phyloP scores from a whole-genome alignment of 2,797 vertebrate genomes.

The Sebastes matsubarae region DNA sequence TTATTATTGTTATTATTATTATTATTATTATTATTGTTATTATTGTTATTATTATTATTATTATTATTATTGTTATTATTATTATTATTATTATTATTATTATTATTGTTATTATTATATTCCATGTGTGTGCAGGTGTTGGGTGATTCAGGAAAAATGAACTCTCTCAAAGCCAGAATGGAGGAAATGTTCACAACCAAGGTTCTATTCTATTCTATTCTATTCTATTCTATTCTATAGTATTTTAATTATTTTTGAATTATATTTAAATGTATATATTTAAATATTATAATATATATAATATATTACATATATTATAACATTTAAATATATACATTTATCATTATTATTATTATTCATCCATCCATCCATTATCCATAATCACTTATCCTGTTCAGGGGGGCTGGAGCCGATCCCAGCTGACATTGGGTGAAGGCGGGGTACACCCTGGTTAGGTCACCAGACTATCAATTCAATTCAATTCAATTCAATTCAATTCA shows the following conservation, averaged over 20 bases:
- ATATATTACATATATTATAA: no score
- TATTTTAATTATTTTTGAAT: not conserved
- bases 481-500: no score
- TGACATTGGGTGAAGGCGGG: no score
- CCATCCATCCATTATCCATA: not conserved
- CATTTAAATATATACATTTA: no score
- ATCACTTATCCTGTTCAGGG: not conserved
- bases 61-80: not conserved
- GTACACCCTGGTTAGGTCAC: no score
- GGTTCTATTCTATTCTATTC: conserved; percentile 58
- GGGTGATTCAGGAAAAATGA: conserved; percentile 87
- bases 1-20: not conserved
- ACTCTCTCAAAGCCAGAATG: conserved; percentile 88
- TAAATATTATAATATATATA: not conserved
- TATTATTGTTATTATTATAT: not conserved
- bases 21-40: not conserved
- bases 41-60: not conserved
- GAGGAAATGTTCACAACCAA: conserved; percentile 92
- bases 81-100: not conserved
- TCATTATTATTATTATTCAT: no score
- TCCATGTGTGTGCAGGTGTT: conserved; percentile 64
- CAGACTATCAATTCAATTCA: no score
- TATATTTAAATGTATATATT: not conserved
- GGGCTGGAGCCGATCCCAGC: no score
- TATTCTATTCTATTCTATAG: not conserved